These are phyloP conservation scores for Laothoe populi DNA, from an alignment of 2,888 invertebrate genomes.

Conservation along the genomic window DNA sequence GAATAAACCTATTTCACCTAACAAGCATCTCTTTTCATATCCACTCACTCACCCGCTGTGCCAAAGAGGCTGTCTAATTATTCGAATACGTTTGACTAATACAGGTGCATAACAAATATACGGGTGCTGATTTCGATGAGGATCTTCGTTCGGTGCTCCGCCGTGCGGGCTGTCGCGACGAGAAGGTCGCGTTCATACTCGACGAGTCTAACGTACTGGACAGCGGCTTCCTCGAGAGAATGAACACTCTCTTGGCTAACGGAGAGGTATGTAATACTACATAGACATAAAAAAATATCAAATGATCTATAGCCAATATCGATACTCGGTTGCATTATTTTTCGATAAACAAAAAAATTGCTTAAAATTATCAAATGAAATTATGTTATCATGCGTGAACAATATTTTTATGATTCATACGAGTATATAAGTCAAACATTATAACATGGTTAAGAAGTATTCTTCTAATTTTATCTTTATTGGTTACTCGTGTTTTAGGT, in stretches of 20 bases:
- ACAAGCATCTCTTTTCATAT: no score
- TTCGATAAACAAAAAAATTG: no score
- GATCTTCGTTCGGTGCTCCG: slow-evolving; percentile 95
- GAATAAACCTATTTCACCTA: no score
- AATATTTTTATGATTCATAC: no score
- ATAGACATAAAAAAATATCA: not conserved
- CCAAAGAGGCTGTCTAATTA: no score
- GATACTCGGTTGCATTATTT: no score
- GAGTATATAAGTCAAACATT: no score
- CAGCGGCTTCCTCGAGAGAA: slow-evolving; percentile 98
- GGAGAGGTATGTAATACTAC: slow-evolving; percentile 88
- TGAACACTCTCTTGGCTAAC: slow-evolving; percentile 99
- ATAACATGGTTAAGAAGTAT: not conserved
- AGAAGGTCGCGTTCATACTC: slow-evolving; percentile 99
- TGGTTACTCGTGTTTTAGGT: slow-evolving; percentile 76
- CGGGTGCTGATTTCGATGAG: slow-evolving; percentile 99
- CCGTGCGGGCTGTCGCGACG: slow-evolving; percentile 96
- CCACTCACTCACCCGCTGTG: no score
- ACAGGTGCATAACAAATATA: slow-evolving; percentile 99
- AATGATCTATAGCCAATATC: no score
- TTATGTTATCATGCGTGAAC: no score
- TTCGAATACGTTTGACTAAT: no score
- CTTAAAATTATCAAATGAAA: no score
- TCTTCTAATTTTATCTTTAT: not conserved
- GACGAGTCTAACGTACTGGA: slow-evolving; percentile 99